These are phyloP conservation scores for Mongoloraphidia duomilia DNA, from an alignment of 2,888 invertebrate genomes.

Conservation along the genomic window DNA sequence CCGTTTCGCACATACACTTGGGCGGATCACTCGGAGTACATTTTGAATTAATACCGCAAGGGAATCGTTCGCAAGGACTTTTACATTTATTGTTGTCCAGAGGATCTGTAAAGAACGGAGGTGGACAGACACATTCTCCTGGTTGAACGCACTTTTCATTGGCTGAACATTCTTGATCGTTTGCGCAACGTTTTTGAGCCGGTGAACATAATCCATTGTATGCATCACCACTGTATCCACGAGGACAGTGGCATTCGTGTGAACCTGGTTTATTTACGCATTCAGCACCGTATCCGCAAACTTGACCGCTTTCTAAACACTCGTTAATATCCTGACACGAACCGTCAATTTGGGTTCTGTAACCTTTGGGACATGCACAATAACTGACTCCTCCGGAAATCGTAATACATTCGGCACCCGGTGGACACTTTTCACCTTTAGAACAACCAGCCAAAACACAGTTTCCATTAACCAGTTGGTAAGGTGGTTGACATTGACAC, in stretches of 20 bases:
- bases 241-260: slow-evolving; percentile 66
- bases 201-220: slow-evolving; percentile 70
- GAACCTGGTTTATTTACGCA: slow-evolving; percentile 69
- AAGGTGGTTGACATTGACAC: slow-evolving; percentile 79
- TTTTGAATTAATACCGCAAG: slow-evolving; percentile 80
- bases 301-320: slow-evolving; percentile 57
- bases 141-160: slow-evolving; percentile 88
- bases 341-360: slow-evolving; percentile 58
- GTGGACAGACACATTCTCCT: slow-evolving; percentile 81
- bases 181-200: slow-evolving; percentile 67
- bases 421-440: slow-evolving; percentile 64
- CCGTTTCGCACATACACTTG: slow-evolving; percentile 73
- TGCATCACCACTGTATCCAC: slow-evolving; percentile 68
- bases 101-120: slow-evolving; percentile 76
- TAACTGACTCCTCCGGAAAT: slow-evolving; percentile 84
- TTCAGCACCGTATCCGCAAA: slow-evolving; percentile 77
- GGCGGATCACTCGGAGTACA: slow-evolving; percentile 84
- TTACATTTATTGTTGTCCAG: slow-evolving; percentile 75
- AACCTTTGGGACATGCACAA: slow-evolving; percentile 85
- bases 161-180: slow-evolving; percentile 66
- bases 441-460: slow-evolving; percentile 77
- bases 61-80: slow-evolving; percentile 81
- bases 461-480: slow-evolving; percentile 67
- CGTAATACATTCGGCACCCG: slow-evolving; percentile 78
- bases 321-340: slow-evolving; percentile 78